A percentile compares a stretch with the other conserved stretches of the same genome.
These are phyloP conservation scores for Syngnathus floridae DNA, from an alignment of 2,113 vertebrate genomes.

Conservation along the genomic window DNA sequence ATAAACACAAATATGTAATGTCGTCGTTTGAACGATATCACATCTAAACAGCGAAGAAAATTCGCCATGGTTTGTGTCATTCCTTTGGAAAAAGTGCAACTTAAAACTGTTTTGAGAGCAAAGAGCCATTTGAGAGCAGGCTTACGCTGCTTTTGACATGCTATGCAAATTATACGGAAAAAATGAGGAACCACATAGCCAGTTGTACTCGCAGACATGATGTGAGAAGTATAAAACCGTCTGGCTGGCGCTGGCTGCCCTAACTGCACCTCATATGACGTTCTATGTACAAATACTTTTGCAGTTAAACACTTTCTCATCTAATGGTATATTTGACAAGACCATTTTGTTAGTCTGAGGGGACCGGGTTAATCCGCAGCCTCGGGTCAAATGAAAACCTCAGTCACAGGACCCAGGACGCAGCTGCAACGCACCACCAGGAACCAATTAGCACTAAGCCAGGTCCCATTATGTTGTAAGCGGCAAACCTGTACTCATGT, in stretches of 20 bases:
- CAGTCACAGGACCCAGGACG: constrained; percentile 53
- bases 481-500: constrained; percentile 26
- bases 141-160: background rate
- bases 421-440: constrained; percentile 34
- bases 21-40: background rate
- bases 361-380: constrained; percentile 38
- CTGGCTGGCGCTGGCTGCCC: background rate
- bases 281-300: background rate
- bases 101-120: background rate
- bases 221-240: background rate
- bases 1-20: background rate
- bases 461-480: constrained; percentile 46
- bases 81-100: background rate
- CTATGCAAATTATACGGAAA: constrained; percentile 2
- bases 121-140: background rate
- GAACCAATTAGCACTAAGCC: constrained; percentile 55
- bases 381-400: constrained; percentile 53
- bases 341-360: constrained; percentile 35
- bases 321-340: constrained; percentile 8
- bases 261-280: background rate
- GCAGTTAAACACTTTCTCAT: background rate
- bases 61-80: background rate
- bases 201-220: background rate
- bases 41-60: background rate
- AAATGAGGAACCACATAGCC: background rate